Conservation (phyloP, 37 sponge, comb jelly and placozoan genomes). For the Geodia barretti region DNA sequence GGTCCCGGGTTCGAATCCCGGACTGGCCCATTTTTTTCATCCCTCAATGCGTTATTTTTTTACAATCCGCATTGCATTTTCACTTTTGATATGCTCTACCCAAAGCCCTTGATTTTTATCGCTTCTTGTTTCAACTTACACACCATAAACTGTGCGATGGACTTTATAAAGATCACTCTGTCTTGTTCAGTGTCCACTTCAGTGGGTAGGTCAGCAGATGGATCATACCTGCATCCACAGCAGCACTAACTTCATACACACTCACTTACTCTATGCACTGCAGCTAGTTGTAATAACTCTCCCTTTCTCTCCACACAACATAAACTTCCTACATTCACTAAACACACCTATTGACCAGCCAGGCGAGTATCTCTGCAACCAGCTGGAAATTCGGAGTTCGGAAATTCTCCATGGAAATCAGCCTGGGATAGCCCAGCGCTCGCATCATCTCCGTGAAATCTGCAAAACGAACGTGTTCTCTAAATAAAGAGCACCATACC, state of each 20-base stretch:
- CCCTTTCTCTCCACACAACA: too few species aligned
- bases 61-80: neutral
- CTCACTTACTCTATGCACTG: too few species aligned
- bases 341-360: conserved; percentile 86
- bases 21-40: conserved; percentile 41
- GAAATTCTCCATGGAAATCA: conserved; percentile 97
- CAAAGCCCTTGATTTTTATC: too few species aligned
- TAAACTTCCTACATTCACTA: too few species aligned
- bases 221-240: conserved; percentile 80
- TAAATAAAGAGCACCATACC: conserved; percentile 4
- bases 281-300: too few species aligned
- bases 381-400: conserved; percentile 94
- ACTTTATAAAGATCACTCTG: conserved; percentile 94
- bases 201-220: conserved; percentile 78
- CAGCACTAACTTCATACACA: neutral
- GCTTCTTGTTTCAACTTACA: too few species aligned
- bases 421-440: conserved; percentile 90
- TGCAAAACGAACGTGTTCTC: conserved; percentile 24
- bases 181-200: conserved; percentile 96
- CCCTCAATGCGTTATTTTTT: neutral
- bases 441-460: conserved; percentile 99
- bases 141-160: conserved; percentile 92
- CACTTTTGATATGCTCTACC: too few species aligned
- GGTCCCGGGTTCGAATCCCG: conserved; percentile 69
- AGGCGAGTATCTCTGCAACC: conserved; percentile 90